Base-by-base conservation (phyloP, 2,113 vertebrate genomes). In the Morone chrysops region DNA sequence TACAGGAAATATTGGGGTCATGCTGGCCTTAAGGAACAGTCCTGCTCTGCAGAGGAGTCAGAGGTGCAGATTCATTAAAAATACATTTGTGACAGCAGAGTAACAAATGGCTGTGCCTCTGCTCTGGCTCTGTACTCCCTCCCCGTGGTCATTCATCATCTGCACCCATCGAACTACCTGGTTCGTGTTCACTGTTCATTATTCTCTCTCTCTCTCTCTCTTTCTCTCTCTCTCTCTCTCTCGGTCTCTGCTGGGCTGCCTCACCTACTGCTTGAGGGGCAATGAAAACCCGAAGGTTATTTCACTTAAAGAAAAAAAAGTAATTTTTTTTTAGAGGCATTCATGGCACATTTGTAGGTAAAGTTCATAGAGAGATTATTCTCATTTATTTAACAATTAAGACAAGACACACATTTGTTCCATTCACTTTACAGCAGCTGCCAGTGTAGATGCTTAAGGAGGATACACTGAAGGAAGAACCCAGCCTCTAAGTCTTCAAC, bases 21-120 rank as follows among this genome's bases (percentile, higher is more conserved):
- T 6, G 48, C 10, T 25, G 84, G 91, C 89, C 90, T 87, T 45
- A 75, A 89, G 91, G 87, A 93, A 75, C 65, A 66, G 76, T 60
- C 40, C 20, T 72, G 60, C 88, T 83, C 85, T 85, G 83, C 85
- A 63, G 86, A 84, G 91, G 91, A 92, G 92, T 90, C 92, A 86
- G 82, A 87, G 83, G 90, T 87, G 87, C 80, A 83, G 75, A 82
- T 88, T 95, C 93, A 95, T 95, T 95, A 95, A 95, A 95, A 94
- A 94, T 89, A 88, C 89, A 94, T 92, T 84, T 91, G 87, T 93
- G 92, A 93, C 91, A 92, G 90, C 87, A 54, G 81, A 89, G 91
- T 85, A 94, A 94, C 88, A 90, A 94, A 93, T 92, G 90, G 83
- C 77, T 56, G 70, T n/a, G 78, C 78, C 67, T 57, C 54, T 73